Percentiles rank a stretch among this genome's conserved stretches.
These are phyloP conservation scores for Sminthurinus signatus DNA, from an alignment of 1,140 invertebrate species.

Conservation along the genomic window DNA sequence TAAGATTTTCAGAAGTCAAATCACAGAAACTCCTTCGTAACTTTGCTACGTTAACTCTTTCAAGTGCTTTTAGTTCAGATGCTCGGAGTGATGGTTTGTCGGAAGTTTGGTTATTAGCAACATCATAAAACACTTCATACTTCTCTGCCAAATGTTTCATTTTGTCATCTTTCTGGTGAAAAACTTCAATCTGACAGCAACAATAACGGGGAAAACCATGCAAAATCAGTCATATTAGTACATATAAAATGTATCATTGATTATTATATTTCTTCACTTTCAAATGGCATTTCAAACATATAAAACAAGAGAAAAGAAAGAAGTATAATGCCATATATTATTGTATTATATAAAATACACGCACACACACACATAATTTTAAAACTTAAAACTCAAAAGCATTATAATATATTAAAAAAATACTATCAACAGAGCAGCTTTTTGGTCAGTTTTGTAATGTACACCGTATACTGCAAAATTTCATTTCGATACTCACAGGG, in stretches of 20 bases:
- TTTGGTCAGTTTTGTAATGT: no score
- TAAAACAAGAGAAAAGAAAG: no score
- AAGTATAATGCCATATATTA: no score
- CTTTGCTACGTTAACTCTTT: conserved; percentile 33
- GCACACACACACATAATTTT: not conserved
- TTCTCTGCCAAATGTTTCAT: conserved; percentile 1
- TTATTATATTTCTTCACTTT: not conserved
- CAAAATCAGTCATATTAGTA: not conserved
- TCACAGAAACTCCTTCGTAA: conserved; percentile 56
- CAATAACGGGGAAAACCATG: not conserved
- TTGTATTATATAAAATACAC: no score
- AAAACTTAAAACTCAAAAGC: not conserved
- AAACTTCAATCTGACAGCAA: conserved; percentile 11
- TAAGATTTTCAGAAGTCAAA: conserved; percentile 53
- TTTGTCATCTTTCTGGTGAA: conserved; percentile 17
- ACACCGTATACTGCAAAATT: no score
- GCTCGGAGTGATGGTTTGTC: not conserved
- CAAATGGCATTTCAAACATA: no score
- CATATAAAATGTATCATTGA: not conserved
- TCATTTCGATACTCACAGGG: no score
- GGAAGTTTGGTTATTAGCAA: not conserved
- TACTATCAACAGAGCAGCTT: no score
- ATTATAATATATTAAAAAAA: no score
- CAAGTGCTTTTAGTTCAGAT: conserved; percentile 27
- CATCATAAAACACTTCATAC: not conserved